Conservation (phyloP, 2,888 invertebrate species). For the Phania funesta region DNA sequence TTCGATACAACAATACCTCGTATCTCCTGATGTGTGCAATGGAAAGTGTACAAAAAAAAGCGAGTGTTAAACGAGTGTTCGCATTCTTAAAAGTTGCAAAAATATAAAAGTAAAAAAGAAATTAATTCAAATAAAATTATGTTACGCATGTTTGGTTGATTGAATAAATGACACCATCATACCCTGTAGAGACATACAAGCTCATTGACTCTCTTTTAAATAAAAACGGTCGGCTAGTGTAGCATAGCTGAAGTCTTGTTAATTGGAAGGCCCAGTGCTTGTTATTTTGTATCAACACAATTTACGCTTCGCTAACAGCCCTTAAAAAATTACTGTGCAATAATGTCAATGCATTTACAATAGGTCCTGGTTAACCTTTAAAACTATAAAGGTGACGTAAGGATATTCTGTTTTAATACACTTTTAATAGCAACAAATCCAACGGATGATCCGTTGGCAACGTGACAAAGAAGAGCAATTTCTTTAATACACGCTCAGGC, state of each 20-base stretch:
- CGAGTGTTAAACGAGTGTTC: slow-evolving; percentile 30
- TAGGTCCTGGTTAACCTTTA: slow-evolving; percentile 58
- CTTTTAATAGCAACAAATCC: slow-evolving; percentile 64
- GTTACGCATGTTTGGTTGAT: slow-evolving; percentile 65
- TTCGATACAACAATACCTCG: slow-evolving; percentile 58
- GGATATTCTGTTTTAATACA: slow-evolving; percentile 25
- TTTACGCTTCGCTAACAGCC: slow-evolving; percentile 50
- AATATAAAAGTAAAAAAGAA: slow-evolving; percentile 38
- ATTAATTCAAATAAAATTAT: slow-evolving; percentile 67
- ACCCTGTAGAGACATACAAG: slow-evolving; percentile 59
- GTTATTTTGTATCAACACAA: slow-evolving; percentile 36
- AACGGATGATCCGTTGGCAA: slow-evolving; percentile 61
- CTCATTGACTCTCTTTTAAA: slow-evolving; percentile 55
- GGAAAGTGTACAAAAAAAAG: slow-evolving; percentile 11
- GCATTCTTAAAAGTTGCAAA: slow-evolving; percentile 58
- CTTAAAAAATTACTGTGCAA: slow-evolving; percentile 17
- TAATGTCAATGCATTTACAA: slow-evolving; percentile 42
- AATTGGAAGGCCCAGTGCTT: slow-evolving; percentile 17
- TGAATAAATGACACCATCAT: slow-evolving; percentile 65
- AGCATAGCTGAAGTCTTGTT: neutral
- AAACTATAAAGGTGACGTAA: slow-evolving; percentile 51
- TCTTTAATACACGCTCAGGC: slow-evolving; percentile 1
- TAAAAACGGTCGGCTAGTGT: slow-evolving; percentile 59
- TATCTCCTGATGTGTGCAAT: slow-evolving; percentile 41
- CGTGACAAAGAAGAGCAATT: slow-evolving; percentile 7